phyloP scores from a whole-genome alignment of 1,140 invertebrate species.

The Palaemon carinicauda region DNA sequence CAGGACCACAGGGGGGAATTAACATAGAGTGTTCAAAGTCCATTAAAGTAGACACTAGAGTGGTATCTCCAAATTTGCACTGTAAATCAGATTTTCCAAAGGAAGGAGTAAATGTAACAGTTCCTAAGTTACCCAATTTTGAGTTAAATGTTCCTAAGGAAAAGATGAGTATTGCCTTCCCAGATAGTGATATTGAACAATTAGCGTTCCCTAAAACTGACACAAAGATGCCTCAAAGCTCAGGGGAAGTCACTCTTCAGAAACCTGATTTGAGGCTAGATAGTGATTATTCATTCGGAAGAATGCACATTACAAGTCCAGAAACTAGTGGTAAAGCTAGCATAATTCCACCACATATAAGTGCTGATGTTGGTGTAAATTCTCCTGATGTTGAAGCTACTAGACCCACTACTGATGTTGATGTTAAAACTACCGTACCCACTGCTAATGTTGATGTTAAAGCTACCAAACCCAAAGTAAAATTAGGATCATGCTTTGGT shows the following conservation, averaged over 20 bases:
- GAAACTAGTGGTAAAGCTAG: not conserved
- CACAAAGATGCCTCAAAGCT: not conserved
- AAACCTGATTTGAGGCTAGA: not conserved
- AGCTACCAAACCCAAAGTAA: slow-evolving; percentile 27
- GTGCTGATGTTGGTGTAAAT: not conserved
- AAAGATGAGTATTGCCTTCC: not conserved
- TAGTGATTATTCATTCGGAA: not conserved
- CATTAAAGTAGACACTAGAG: not conserved
- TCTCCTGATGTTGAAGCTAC: slow-evolving; percentile 5
- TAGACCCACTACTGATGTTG: slow-evolving; percentile 4
- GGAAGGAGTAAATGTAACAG: not conserved
- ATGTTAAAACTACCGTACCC: slow-evolving; percentile 2
- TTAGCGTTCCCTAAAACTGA: not conserved
- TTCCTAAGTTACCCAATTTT: not conserved
- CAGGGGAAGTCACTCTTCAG: slow-evolving; percentile 5
- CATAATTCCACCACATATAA: not conserved
- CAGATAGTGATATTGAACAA: slow-evolving; percentile 16
- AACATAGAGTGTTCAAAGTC: not conserved
- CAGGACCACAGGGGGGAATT: slow-evolving; percentile 7
- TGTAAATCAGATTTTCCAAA: not conserved
- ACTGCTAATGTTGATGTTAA: slow-evolving; percentile 28
- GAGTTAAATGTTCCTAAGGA: no score
- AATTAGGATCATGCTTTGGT: slow-evolving; percentile 49
- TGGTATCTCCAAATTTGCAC: no score
- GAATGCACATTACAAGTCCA: not conserved